Evolutionary conservation across 2,888 invertebrate species (phyloP).

Genomic region (Anarsia innoxiella): DNA sequence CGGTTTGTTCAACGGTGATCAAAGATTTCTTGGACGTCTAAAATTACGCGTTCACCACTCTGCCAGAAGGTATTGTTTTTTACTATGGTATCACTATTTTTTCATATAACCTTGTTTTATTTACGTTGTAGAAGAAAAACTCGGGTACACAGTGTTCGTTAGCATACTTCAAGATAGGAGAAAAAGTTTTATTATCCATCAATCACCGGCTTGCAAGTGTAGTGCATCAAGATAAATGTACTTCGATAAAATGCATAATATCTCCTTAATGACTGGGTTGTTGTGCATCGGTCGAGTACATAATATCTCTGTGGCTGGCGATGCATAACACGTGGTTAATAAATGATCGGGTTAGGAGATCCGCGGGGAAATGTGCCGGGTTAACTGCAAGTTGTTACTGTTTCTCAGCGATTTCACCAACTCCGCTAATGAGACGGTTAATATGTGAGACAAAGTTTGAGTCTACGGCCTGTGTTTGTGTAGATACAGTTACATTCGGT

Average conservation of each 20-base stretch:
- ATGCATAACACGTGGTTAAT: conserved; percentile 11
- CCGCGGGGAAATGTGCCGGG: conserved; percentile 20
- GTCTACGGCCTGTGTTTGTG: conserved; percentile 25
- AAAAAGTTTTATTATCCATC: not conserved
- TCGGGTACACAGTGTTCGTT: not conserved
- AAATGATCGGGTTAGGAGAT: conserved; percentile 8
- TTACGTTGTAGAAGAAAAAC: not conserved
- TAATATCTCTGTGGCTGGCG: too few relatives aligned
- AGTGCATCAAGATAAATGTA: not conserved
- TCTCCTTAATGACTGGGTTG: conserved; percentile 16
- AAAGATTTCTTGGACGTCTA: conserved; percentile 45
- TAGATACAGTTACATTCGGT: conserved; percentile 63
- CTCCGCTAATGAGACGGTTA: conserved; percentile 37
- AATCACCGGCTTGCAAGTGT: conserved; percentile 2
- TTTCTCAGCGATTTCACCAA: conserved; percentile 41
- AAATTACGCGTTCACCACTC: conserved; percentile 52
- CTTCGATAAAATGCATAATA: conserved; percentile 5
- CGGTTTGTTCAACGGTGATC: conserved; percentile 27
- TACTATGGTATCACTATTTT: conserved; percentile 29
- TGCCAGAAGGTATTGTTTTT: conserved; percentile 59
- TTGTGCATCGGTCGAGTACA: conserved; percentile 19
- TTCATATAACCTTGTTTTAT: conserved; percentile 1
- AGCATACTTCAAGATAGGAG: too few relatives aligned
- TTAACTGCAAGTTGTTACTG: conserved; percentile 38
- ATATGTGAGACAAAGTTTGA: conserved; percentile 31